A percentile compares a stretch with the other conserved stretches of the same genome.
phyloP scores from a whole-genome alignment of 2,888 invertebrate genomes.

The Clitarchus hookeri region DNA sequence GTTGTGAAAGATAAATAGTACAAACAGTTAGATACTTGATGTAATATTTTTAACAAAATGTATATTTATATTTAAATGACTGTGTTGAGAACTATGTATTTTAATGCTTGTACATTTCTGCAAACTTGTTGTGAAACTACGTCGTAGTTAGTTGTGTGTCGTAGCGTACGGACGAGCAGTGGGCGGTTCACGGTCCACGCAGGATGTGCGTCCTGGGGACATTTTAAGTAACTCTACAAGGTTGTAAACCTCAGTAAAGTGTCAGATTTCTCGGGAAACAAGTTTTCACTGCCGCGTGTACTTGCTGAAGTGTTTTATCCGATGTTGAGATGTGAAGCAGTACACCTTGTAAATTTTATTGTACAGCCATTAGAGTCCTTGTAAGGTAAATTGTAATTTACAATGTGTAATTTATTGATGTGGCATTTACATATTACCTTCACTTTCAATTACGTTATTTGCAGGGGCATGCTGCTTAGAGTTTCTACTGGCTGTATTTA shows the following conservation, averaged over 20 bases:
- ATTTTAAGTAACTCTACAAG: not conserved
- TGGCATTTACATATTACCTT: not conserved
- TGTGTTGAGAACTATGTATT: conserved; percentile 17
- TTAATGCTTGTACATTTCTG: conserved; percentile 30
- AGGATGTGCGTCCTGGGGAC: not conserved
- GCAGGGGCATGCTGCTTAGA: not conserved
- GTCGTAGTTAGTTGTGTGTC: not conserved
- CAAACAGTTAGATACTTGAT: conserved; percentile 32
- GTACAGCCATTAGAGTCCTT: not conserved
- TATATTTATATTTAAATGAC: conserved; percentile 21
- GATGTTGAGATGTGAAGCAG: not conserved
- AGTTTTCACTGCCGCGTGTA: conserved; percentile 20
- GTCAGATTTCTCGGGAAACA: not conserved
- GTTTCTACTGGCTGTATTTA: not conserved
- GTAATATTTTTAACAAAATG: conserved; percentile 31
- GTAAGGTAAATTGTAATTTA: not conserved
- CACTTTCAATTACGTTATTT: not conserved
- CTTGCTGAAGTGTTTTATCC: not conserved
- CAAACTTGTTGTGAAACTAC: conserved; percentile 9
- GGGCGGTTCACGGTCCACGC: too few relatives aligned
- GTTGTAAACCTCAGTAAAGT: conserved; percentile 5
- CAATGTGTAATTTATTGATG: not conserved
- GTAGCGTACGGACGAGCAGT: not conserved
- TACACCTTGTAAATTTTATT: conserved; percentile 3
- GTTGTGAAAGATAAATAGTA: conserved; percentile 28